Base-by-base conservation (phyloP, 2,888 invertebrate genomes). In the Tetanocera ferruginea region DNA sequence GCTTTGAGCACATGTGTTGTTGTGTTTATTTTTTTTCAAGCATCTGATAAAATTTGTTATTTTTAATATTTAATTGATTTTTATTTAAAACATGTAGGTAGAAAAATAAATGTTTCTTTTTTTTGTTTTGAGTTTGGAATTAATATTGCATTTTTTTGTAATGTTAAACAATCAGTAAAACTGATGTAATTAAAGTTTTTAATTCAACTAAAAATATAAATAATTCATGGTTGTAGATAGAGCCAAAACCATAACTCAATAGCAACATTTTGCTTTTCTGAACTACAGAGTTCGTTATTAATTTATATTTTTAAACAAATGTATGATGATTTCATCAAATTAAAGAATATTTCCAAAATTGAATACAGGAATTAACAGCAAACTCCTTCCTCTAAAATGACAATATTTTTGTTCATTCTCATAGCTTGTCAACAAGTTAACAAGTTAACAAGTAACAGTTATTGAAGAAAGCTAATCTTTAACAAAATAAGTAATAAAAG, bases 1-100 rank as follows among this genome's bases (percentile, higher is more conserved):
- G 6, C 25, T 37, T 25, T 23, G 17, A 19, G 11, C 31, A 71
- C 49, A n/a, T 17, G 14, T 55, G 52, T 19, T 62, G 49, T 49
- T 64, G 64, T 49, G 49, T 49, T 64, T 49, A 23, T 60, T 34
- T 72, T 71, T 14, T 62, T 62, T 49, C 23, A 49, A 62, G 49
- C 49, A 62, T 43, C 43, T 55, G 19, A 69, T 69, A 69, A 49
- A 69, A 19, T 23, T 69, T 49, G 49, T 49, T 49, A 23, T 69
- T 43, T 69, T 19, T 28, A 69, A 69, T 49, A 43, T 49, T 19
- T 28, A 69, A 49, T 23, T 43, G 14, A 69, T 43, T 69, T 49
- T 37, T 43, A n/a, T 19, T 69, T 69, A 8, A 23, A 19, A 11
- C 49, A 43, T 43, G 19, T 11, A 23, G 8, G 25, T 49, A n/a